Base-by-base conservation (phyloP, 2,888 invertebrate species). In the Endomychus coccineus region DNA sequence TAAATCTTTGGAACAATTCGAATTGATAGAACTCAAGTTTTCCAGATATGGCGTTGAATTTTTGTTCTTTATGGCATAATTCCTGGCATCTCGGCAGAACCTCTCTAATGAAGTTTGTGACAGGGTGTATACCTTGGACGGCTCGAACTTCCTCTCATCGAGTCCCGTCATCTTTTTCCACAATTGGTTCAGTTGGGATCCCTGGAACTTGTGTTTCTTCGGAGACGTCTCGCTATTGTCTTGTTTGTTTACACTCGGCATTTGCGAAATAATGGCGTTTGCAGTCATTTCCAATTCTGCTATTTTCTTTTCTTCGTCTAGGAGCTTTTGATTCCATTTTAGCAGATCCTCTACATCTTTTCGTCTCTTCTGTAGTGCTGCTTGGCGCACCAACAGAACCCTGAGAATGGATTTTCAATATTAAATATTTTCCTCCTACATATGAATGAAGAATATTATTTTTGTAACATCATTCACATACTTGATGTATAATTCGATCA, bases 241-340 rank as follows among this genome's bases (percentile, higher is more conserved):
- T n/a, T n/a, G n/a, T n/a, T n/a, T n/a, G 39, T 45, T 46, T 16
- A 44, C 40, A 9, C 15, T 27, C 25, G 27, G 34, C 11, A 27
- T 31, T 44, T 54, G 55, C 34, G 53, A 55, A 27, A 62, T 54
- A 13, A 64, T 54, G 11, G 52, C 50, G 31, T 51, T 62, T 10
- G 64, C 62, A n/a, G 63, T 61, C 42, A 56, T 56, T 56, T 73
- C 73, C 49, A 73, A 55, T 49, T 69, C 66, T 30, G 61, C 52
- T 19, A 74, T 68, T 47, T 69, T 67, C 35, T 62, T 62, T 56
- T 74, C 73, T 59, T 73, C 73, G 43, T 69, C 67, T 46, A 71
- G 61, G 16, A 74, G 58, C 35, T 69, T 66, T 44, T 68, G 68
- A 57, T 73, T 71, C 71, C 72, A 73, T 62, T 68, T 59, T 46